These are phyloP conservation scores for Acromyrmex echinatior DNA, from an alignment of 1,140 invertebrate species.

Conservation along the genomic window DNA sequence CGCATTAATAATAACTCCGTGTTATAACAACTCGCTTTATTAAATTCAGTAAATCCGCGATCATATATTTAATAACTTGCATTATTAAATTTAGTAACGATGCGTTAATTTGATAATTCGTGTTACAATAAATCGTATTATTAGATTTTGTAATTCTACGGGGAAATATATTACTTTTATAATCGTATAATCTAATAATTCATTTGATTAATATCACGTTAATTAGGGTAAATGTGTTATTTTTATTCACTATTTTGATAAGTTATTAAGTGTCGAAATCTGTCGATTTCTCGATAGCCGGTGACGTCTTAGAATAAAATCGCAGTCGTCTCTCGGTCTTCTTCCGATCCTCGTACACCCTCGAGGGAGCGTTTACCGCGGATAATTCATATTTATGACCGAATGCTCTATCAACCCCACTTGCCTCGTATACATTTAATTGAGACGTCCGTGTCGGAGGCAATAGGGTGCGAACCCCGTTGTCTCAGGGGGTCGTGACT, in stretches of 20 bases:
- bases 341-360: conserved; percentile 63
- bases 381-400: conserved; percentile 87
- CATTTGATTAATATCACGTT: conserved; percentile 7
- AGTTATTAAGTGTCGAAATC: conserved; percentile 19
- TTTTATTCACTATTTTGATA: background rate
- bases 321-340: conserved; percentile 61
- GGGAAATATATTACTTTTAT: conserved; percentile 35
- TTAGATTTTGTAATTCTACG: conserved; percentile 53
- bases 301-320: conserved; percentile 57
- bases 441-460: conserved; percentile 86
- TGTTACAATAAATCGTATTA: conserved; percentile 48
- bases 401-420: conserved; percentile 85
- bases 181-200: conserved; percentile 22
- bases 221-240: background rate
- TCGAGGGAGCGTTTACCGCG: conserved; percentile 85
- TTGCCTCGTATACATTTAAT: conserved; percentile 86
- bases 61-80: conserved; percentile 57
- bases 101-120: conserved; percentile 54
- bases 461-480: conserved; percentile 85
- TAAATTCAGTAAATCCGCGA: conserved; percentile 47
- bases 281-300: conserved; percentile 15
- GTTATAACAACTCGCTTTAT: conserved; percentile 55
- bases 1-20: conserved; percentile 51
- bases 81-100: conserved; percentile 61
- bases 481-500: conserved; percentile 79